phyloP scores from a whole-genome alignment of 2,888 invertebrate genomes.

The Opisthograptis luteolata region DNA sequence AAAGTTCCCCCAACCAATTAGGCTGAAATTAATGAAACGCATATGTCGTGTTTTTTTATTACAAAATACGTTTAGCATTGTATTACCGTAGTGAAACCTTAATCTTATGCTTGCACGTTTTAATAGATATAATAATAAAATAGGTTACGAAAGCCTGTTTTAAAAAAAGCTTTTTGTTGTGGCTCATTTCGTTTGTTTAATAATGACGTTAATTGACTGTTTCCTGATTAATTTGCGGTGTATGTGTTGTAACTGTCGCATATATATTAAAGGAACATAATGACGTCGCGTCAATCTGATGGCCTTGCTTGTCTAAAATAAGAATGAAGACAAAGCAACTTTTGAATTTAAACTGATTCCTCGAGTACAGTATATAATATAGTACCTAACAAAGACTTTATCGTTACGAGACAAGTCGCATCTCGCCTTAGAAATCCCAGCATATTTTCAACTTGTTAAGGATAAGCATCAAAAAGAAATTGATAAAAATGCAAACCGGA shows the following conservation, averaged over 20 bases:
- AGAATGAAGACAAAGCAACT: slow-evolving; percentile 3
- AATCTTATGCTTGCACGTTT: no score
- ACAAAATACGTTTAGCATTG: no score
- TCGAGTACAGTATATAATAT: neutral
- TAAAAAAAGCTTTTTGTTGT: no score
- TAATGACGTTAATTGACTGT: neutral
- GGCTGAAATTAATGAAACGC: no score
- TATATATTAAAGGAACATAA: no score
- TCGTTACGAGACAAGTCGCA: neutral
- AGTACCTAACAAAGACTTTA: no score
- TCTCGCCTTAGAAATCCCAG: neutral
- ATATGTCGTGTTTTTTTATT: no score
- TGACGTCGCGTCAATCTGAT: neutral
- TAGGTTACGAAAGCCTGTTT: no score
- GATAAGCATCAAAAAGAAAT: slow-evolving; percentile 23
- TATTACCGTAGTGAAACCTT: no score
- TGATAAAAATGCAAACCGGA: slow-evolving; percentile 28
- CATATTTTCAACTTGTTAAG: slow-evolving; percentile 15
- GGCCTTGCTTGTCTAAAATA: slow-evolving; percentile 17
- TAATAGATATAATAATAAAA: no score
- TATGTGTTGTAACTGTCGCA: neutral
- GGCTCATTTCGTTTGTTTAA: no score
- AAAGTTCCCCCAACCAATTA: no score
- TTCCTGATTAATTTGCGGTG: neutral
- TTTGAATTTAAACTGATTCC: slow-evolving; percentile 10